Base-by-base conservation (phyloP, 2,888 invertebrate species). In the Dryobotodes eremita region DNA sequence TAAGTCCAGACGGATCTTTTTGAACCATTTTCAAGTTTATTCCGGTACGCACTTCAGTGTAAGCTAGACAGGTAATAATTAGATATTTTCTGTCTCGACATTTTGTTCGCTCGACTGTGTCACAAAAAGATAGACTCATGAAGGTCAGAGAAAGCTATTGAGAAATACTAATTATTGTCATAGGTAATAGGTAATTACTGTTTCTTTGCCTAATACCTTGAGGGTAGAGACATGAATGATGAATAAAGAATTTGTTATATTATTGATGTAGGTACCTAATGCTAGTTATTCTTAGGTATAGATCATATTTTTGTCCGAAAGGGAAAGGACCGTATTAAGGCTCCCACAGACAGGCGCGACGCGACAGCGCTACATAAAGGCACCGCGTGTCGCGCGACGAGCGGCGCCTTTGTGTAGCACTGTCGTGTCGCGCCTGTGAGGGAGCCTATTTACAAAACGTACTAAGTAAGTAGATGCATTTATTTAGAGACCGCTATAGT, bases 31-130 rank as follows among this genome's bases (percentile, higher is more conserved):
- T 64, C 53, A 59, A 70, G 53, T 65, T 42, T 70, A 72, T 78
- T 82, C 78, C 48, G 42, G n/a, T 42, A 8, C 64, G 26, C 77
- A 59, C 66, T 81, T 31, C 68, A 62, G 23, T 36, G 15, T 48
- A n/a, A n/a, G n/a, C n/a, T 65, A 78, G 69, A 70, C 72, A 61
- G 48, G 20, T 17, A 42, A 26, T 72, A 72, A 83, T 83, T 73
- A 65, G 72, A 82, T 78, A 48, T 55, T 1, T 42, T 70, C 64
- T 48, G 61, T 62, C 61, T 65, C 50, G 42, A 1, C 26, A 8
- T 8, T 48, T 42, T 61, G 53, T 57, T 70, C 65, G 57, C 50
- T 77, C 50, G 23, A 10, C 57, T 46, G 50, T 53, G 48, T 62
- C 62, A 26, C 17, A 26, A 46, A 31, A 36, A 78, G 31, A 70